phyloP scores from a whole-genome alignment of 2,113 vertebrate genomes.

The Oreamnos americanus region DNA sequence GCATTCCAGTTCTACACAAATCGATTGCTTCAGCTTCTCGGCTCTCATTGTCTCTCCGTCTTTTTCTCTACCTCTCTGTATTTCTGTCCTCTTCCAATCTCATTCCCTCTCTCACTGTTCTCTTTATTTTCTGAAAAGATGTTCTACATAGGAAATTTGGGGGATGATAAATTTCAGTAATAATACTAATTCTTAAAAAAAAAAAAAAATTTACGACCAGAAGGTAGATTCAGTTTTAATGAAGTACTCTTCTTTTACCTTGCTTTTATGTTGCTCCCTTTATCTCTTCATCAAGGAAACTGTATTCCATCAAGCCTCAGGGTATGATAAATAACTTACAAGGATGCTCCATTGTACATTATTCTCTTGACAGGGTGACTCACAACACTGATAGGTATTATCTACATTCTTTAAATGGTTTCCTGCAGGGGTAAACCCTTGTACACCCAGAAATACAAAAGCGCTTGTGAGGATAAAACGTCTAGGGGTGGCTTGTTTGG shows the following conservation, averaged over 20 bases:
- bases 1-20: not conserved
- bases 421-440: not conserved
- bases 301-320: constrained; percentile 45
- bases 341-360: not conserved
- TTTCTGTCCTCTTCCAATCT: not conserved
- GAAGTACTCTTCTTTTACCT: constrained; percentile 58
- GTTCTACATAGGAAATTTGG: constrained; percentile 36
- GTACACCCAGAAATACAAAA: constrained; percentile 11
- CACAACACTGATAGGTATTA: constrained; percentile 42
- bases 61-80: not conserved
- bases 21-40: not conserved
- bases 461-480: not conserved
- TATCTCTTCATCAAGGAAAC: constrained; percentile 75
- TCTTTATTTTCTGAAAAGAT: constrained; percentile 34
- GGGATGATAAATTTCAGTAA: constrained; percentile 35
- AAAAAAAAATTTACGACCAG: constrained; percentile 33
- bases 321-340: constrained; percentile 69
- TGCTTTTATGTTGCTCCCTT: constrained; percentile 67
- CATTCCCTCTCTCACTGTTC: not conserved
- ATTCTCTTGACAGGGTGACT: constrained; percentile 50
- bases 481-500: not conserved
- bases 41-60: not conserved
- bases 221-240: constrained; percentile 69
- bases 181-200: constrained; percentile 7
- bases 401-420: constrained; percentile 61